These are phyloP conservation scores for Eupithecia pulchellata DNA, from an alignment of 2,888 invertebrate genomes.

Conservation along the genomic window DNA sequence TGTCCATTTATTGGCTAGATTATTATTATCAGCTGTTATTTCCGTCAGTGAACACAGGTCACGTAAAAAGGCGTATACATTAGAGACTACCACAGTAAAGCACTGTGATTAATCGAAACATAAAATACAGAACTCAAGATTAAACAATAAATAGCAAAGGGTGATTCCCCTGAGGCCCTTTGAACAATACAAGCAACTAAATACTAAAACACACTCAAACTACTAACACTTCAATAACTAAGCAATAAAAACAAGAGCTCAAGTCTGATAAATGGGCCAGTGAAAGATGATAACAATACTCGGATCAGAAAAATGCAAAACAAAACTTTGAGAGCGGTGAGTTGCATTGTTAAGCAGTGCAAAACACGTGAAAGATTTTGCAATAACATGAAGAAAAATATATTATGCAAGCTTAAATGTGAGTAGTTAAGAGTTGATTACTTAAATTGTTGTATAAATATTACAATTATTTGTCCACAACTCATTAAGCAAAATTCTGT, in stretches of 20 bases:
- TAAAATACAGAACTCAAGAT: neutral
- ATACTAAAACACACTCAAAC: conserved; percentile 18
- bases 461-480: neutral
- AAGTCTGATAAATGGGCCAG: neutral
- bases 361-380: neutral
- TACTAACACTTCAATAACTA: neutral
- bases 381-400: neutral
- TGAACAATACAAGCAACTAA: conserved; percentile 29
- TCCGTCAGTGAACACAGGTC: conserved; percentile 2
- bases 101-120: neutral
- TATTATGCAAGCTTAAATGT: neutral
- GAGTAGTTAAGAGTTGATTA: neutral
- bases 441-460: neutral
- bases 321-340: neutral
- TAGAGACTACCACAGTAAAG: neutral
- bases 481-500: neutral
- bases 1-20: neutral
- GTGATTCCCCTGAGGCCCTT: conserved; percentile 15
- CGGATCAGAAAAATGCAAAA: neutral
- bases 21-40: conserved; percentile 1
- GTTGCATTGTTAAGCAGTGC: neutral
- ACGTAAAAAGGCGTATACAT: neutral
- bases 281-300: neutral
- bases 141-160: conserved; percentile 5
- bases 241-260: neutral